A percentile compares a stretch with the other conserved stretches of the same genome.
Evolutionary conservation across 2,113 vertebrate genomes (phyloP).

Genomic region (Muscicapa adusta): DNA sequence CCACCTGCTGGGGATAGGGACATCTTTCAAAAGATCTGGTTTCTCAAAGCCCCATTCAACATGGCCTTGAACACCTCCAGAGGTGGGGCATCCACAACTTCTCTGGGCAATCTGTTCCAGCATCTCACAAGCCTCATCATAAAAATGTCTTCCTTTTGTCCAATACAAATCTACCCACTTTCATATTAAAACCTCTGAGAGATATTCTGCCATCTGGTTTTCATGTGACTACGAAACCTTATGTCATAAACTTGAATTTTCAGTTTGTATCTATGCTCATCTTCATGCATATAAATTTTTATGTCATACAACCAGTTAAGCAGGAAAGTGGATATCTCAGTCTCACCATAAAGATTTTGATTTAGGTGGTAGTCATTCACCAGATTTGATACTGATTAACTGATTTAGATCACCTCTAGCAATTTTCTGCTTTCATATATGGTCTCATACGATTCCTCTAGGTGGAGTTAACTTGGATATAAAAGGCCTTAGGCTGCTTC

Average conservation of each 20-base stretch:
- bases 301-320: not conserved
- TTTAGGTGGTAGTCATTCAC: not conserved
- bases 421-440: not conserved
- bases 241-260: not conserved
- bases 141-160: not conserved
- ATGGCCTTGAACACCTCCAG: not conserved
- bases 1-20: not conserved
- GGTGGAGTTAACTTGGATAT: not conserved
- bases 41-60: not conserved
- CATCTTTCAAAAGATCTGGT: not conserved
- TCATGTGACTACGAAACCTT: not conserved
- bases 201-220: not conserved
- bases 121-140: not conserved
- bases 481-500: not conserved
- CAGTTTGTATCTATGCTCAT: not conserved
- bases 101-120: fast-evolving
- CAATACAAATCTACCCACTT: not conserved
- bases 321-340: not conserved
- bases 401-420: not conserved
- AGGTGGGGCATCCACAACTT: not conserved
- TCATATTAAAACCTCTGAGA: not conserved
- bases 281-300: not conserved
- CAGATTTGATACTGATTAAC: not conserved
- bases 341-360: not conserved
- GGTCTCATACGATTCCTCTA: not conserved